Evolutionary conservation across 2,113 vertebrate genomes (phyloP), one percentile per base, ranked within the genome.

Genomic region (Delphinapterus leucas): DNA sequence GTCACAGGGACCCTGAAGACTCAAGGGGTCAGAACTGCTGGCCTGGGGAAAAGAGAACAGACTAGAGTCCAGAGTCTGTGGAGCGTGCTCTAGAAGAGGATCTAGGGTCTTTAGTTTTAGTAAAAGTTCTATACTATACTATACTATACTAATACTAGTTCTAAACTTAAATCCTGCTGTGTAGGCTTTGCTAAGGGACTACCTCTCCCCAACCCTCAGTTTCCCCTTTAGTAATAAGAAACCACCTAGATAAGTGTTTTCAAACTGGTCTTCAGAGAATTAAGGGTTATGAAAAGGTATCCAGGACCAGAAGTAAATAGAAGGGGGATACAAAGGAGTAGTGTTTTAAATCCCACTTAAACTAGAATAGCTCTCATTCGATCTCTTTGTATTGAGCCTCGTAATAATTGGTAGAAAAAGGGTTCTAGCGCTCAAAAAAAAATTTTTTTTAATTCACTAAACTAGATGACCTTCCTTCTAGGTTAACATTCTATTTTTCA

Each of bases 401-500:
- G 3, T 49, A 76, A 88, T 38, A 88, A 60, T 76, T 82, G 76
- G 67, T 36, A 82, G 25, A 63, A 80, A 83, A 95, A 73, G 38
- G 44, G 33, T 68, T 73, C 67, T 82, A 82, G 38, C 6, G 15
- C 18, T 73, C 82, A 49, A 71, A 87, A 68, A 41, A 9, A 4
- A 5, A 47, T 1, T 20, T 76, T 55, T 80, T 80, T 81, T 60
- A 83, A 82, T 67, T 17, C 47, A 93, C 47, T 93, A 61, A 67
- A 68, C n/a, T 11, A 70, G 70, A 85, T 6, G 1, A 84, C 36
- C 53, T 55, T 63, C 44, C 63, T 79, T 93, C 73, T 65, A 63
- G 28, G 58, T 84, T 89, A 90, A 55, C 63, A 55, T 53, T 85
- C 49, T 60, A 31, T 83, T 77, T 96, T 92, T 67, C 94, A 95